phyloP scores from a whole-genome alignment of 2,113 vertebrate genomes.

The Aramus guarauna region DNA sequence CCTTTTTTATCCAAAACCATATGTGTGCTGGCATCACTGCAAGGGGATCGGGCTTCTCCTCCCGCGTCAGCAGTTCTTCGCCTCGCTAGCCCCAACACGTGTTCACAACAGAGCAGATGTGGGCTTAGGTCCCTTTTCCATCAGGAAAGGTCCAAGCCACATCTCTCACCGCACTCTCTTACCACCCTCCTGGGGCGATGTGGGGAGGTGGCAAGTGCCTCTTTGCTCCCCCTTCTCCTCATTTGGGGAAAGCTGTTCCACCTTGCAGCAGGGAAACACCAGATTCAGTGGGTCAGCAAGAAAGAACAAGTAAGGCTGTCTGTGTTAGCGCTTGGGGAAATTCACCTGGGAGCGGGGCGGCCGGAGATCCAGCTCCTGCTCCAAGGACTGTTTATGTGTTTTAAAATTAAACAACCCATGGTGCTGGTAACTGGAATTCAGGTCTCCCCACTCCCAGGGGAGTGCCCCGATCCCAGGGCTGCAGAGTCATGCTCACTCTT shows the following conservation, averaged over 20 bases:
- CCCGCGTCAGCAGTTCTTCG: neutral
- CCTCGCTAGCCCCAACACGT: neutral
- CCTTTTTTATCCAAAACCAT: neutral
- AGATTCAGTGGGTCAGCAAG: slow-evolving; percentile 1
- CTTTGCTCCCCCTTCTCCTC: neutral
- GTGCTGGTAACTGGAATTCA: slow-evolving; percentile 35
- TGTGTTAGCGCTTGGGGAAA: neutral
- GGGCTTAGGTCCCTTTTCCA: neutral
- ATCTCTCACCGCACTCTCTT: neutral
- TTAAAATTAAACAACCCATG: neutral
- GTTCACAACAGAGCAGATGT: neutral
- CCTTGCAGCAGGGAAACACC: neutral
- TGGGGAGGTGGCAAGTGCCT: neutral
- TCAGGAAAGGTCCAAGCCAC: neutral
- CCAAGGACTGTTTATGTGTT: neutral
- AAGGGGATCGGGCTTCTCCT: neutral
- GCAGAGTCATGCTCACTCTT: slow-evolving; percentile 38
- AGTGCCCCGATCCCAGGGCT: slow-evolving; percentile 40
- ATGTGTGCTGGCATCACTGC: neutral
- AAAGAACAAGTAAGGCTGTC: neutral
- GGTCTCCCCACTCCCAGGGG: slow-evolving; percentile 58
- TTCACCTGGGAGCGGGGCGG: neutral
- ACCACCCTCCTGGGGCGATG: neutral
- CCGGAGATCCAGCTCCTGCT: neutral
- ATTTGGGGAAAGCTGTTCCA: neutral